phyloP scores from a whole-genome alignment of 2,113 vertebrate genomes.

The Ammodytes marinus region DNA sequence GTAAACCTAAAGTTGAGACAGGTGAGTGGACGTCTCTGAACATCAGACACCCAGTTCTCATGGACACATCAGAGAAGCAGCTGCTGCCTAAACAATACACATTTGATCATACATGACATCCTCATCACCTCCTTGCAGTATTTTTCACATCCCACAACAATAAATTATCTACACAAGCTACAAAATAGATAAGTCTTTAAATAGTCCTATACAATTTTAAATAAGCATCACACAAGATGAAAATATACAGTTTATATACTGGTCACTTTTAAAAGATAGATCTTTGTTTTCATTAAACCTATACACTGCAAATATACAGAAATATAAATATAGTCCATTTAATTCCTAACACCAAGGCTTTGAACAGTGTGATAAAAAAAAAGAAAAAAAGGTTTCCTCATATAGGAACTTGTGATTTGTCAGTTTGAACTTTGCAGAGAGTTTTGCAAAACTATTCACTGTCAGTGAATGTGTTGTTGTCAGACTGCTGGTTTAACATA shows the following conservation, averaged over 20 bases:
- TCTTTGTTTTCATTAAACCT: conserved; percentile 48
- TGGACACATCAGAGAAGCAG: conserved; percentile 13
- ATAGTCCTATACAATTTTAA: conserved; percentile 43
- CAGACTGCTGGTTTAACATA: too few species aligned
- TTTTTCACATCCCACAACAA: conserved; percentile 30
- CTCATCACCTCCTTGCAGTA: conserved; percentile 13
- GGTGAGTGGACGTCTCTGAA: conserved; percentile 11
- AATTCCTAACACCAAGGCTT: conserved; percentile 58
- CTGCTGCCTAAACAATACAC: not conserved
- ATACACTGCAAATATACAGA: conserved; percentile 60
- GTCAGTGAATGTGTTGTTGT: not conserved
- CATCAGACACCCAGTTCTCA: conserved; percentile 1
- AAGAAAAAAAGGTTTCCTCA: conserved; percentile 60
- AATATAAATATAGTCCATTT: conserved; percentile 74
- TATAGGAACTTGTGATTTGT: conserved; percentile 48
- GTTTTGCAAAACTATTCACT: conserved; percentile 6
- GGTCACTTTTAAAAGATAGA: conserved; percentile 64
- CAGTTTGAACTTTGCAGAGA: conserved; percentile 25
- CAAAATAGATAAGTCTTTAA: conserved; percentile 55
- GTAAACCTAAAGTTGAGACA: conserved; percentile 20
- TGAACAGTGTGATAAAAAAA: conserved; percentile 67
- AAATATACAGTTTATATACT: conserved; percentile 53
- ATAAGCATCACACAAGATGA: conserved; percentile 55
- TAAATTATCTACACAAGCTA: conserved; percentile 49
- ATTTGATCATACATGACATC: not conserved